These are phyloP conservation scores for Diceros bicornis DNA, from an alignment of 2,797 vertebrate species.

Conservation along the genomic window DNA sequence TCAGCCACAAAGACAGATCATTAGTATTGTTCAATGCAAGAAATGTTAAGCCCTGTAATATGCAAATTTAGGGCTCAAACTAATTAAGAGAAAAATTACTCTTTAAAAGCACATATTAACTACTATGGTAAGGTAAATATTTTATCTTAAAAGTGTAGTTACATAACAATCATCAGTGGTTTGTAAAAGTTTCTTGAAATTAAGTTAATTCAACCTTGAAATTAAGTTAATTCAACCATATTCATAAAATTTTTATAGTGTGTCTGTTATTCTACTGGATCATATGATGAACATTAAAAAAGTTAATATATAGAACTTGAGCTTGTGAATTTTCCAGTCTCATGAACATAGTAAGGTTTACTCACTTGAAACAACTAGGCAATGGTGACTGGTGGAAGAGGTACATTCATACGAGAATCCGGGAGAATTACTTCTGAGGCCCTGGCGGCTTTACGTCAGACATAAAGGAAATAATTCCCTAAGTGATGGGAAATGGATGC, in stretches of 20 bases:
- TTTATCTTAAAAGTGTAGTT: conserved; percentile 1
- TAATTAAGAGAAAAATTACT: conserved; percentile 1
- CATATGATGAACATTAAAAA: neutral
- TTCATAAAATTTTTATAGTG: neutral
- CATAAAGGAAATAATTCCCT: neutral
- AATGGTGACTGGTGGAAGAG: neutral
- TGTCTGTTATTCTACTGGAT: neutral
- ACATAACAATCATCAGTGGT: neutral
- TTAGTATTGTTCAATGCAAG: neutral
- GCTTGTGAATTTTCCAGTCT: neutral
- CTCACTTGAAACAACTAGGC: conserved; percentile 11
- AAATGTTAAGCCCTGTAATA: neutral
- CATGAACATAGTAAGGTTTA: neutral
- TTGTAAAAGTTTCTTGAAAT: conserved; percentile 25
- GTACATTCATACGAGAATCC: neutral
- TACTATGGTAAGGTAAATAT: neutral
- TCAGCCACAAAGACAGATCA: neutral
- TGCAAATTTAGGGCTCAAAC: neutral
- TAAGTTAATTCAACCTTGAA: conserved; percentile 20
- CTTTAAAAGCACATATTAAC: conserved; percentile 3
- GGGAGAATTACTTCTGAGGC: neutral
- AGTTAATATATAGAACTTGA: neutral
- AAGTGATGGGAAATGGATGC: neutral
- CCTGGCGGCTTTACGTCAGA: neutral
- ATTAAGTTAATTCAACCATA: neutral